Evolutionary conservation across 2,797 vertebrate species (phyloP).

Genomic region (Odontamblyopus rebecca): DNA sequence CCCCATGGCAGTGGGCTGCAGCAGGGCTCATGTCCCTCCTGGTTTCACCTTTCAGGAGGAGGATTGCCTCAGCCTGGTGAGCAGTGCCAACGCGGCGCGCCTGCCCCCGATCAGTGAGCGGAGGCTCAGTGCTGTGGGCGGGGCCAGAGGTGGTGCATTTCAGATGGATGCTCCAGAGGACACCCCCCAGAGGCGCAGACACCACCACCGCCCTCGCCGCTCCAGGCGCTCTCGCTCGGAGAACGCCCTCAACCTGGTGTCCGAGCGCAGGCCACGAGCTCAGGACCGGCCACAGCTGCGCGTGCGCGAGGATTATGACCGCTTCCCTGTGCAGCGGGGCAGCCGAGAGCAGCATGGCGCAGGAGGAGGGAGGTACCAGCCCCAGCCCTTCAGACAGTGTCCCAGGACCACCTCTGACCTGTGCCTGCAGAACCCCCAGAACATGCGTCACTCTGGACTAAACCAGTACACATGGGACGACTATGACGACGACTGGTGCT

Average conservation of each 20-base stretch:
- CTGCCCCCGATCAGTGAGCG: constrained; percentile 90
- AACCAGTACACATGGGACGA: constrained; percentile 87
- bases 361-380: constrained; percentile 67
- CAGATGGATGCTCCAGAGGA: constrained; percentile 77
- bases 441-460: constrained; percentile 78
- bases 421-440: constrained; percentile 90
- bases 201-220: constrained; percentile 83
- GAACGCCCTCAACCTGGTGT: constrained; percentile 92
- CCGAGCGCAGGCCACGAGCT: constrained; percentile 81
- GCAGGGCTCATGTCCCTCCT: constrained; percentile 78
- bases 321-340: constrained; percentile 84
- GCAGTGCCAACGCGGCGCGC: constrained; percentile 78
- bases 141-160: constrained; percentile 46
- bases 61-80: constrained; percentile 80
- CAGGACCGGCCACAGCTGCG: constrained; percentile 84
- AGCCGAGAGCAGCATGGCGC: constrained; percentile 81
- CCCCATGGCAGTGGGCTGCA: constrained; percentile 53
- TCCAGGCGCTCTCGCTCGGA: constrained; percentile 93
- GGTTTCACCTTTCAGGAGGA: constrained; percentile 91
- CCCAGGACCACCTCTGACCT: constrained; percentile 96
- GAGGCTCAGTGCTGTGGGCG: constrained; percentile 65
- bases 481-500: constrained; percentile 92
- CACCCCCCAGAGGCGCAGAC: constrained; percentile 79
- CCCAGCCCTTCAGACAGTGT: constrained; percentile 88
- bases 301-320: constrained; percentile 90